phyloP scores from a whole-genome alignment of 2,797 vertebrate species.

The Sebastes variabilis region DNA sequence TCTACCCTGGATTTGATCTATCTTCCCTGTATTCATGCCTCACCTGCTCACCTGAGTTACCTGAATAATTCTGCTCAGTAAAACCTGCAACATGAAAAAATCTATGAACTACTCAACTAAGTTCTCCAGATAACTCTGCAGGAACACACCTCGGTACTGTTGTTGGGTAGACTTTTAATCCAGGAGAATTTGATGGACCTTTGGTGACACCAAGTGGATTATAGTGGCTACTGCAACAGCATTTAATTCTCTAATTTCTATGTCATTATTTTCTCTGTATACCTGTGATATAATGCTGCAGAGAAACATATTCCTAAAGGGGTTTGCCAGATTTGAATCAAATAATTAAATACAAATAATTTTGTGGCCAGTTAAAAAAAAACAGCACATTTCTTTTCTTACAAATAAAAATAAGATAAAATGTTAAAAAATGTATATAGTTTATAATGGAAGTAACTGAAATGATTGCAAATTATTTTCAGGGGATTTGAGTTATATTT shows the following conservation, averaged over 20 bases:
- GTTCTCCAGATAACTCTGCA: not conserved
- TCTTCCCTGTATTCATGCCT: not conserved
- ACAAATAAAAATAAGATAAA: not conserved
- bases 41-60: not conserved
- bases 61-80: not conserved
- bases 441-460: not conserved
- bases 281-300: not conserved
- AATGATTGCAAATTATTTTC: not conserved
- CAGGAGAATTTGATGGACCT: slow-evolving; percentile 31
- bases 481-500: not conserved
- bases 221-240: not conserved
- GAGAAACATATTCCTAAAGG: not conserved
- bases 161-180: slow-evolving; percentile 64
- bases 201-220: slow-evolving; percentile 56
- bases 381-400: not conserved
- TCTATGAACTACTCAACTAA: not conserved
- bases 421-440: not conserved
- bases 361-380: too few species aligned
- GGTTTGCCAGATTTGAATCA: not conserved
- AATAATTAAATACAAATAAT: not conserved
- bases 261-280: not conserved
- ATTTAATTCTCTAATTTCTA: not conserved
- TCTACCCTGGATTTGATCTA: not conserved
- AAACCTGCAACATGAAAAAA: not conserved
- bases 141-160: slow-evolving; percentile 23